Evolutionary conservation across 92 coral and sea anemone species (phyloP), one percentile per base, ranked within the genome.

Genomic region (Epizoanthus rinbou): DNA sequence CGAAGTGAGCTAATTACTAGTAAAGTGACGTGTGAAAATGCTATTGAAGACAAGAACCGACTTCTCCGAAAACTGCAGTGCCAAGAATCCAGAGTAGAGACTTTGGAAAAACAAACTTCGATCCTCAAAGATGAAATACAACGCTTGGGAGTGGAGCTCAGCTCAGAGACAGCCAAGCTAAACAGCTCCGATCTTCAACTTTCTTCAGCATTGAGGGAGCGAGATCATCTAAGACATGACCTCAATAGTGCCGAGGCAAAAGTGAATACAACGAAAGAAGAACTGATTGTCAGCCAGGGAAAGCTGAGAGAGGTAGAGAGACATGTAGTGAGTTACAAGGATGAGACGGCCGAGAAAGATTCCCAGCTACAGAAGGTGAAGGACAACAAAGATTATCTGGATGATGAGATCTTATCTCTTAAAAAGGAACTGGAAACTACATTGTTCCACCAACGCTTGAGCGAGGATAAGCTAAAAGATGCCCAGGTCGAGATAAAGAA

Each of bases 141-240:
- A 16, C 37, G 39, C 14, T 31, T 74, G 35, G n/a, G 19, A 74
- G 19, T 6, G 4, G 65, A 74, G 19, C 43, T 74, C 2, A 53
- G 18, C 64, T 31, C 37, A 28, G 65, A 74, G 35, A 16, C 13
- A 15, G 28, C 63, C 43, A 74, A 54, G 53, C 22, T 9, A 13
- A 54, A 54, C 6, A 74, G n/a, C 19, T 25, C 3, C n/a, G 80
- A 56, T 24, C 64, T 74, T 56, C 23, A 54, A 33, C 45, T 74
- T 54, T 74, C 65, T 6, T 74, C 65, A 56, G 23, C 80, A 53
- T 31, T 74, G 3, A 74, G 25, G 35, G 80, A 74, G 59, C 80
- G 45, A 25, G 64, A 74, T 22, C 31, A 24, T 31, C 64, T 74
- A 5, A 74, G 31, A 57, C 47, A 23, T 56, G 50, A 74, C 6